phyloP scores from a whole-genome alignment of 2,888 invertebrate genomes.

The Zele albiditarsus region DNA sequence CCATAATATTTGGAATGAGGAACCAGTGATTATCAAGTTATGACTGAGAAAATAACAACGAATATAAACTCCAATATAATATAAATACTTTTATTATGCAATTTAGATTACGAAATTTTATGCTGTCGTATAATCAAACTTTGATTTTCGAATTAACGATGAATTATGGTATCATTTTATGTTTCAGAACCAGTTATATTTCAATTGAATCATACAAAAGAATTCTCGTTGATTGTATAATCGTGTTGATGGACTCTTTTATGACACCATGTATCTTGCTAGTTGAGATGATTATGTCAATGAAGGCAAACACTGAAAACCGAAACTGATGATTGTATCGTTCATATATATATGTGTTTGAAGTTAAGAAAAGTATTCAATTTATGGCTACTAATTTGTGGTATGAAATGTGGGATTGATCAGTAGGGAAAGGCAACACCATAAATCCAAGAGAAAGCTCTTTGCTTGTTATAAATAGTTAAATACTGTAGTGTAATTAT shows the following conservation, averaged over 20 bases:
- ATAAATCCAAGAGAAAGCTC: neutral
- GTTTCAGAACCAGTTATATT: neutral
- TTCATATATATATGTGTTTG: neutral
- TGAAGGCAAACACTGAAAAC: neutral
- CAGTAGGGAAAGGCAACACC: neutral
- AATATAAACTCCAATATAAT: conserved; percentile 6
- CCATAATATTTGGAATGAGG: conserved; percentile 33
- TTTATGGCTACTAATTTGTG: neutral
- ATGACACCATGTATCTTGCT: neutral
- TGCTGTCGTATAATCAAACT: neutral
- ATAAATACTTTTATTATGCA: neutral
- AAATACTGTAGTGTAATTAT: neutral
- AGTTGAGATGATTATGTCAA: neutral
- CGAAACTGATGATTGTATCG: neutral
- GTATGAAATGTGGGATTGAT: neutral
- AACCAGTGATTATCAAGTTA: conserved; percentile 11
- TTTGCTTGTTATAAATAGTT: neutral
- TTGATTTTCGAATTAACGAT: neutral
- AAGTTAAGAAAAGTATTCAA: neutral
- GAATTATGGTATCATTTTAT: neutral
- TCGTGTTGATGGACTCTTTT: neutral
- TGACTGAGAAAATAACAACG: neutral
- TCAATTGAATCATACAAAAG: neutral
- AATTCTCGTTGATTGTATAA: neutral
- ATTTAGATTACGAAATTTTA: neutral